phyloP scores from a whole-genome alignment of 2,113 vertebrate genomes.

The Callipepla squamata region DNA sequence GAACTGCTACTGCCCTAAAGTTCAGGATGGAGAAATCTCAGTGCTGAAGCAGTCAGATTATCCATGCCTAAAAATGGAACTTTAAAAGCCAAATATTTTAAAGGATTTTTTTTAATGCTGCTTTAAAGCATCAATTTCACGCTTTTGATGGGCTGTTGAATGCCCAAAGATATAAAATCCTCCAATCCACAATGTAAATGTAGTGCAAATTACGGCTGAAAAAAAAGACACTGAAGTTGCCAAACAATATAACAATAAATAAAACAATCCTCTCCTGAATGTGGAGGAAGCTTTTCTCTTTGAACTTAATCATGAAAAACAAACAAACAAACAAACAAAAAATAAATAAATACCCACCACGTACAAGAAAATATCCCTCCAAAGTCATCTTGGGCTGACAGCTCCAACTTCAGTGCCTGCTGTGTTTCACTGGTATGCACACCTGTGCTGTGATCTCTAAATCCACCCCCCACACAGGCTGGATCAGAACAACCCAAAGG shows the following conservation, averaged over 20 bases:
- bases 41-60: neutral
- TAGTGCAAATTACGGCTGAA: neutral
- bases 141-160: neutral
- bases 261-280: neutral
- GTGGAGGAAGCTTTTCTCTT: neutral
- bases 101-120: neutral
- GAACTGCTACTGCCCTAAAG: neutral
- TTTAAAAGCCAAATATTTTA: neutral
- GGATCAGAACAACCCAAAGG: neutral
- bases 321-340: no score
- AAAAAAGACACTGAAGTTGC: neutral
- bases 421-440: rapidly evolving
- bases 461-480: neutral
- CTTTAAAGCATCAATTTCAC: conserved; percentile 32
- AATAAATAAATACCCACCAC: neutral
- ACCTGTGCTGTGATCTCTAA: neutral
- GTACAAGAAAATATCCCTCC: rapidly evolving
- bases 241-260: neutral
- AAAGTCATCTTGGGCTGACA: neutral
- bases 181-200: neutral
- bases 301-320: neutral
- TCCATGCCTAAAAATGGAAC: neutral
- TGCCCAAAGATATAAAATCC: neutral
- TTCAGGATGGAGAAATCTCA: rapidly evolving
- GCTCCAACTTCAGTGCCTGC: neutral